Conservation (phyloP, 2,797 vertebrate species). For the Enteromius thamalakanensis region DNA sequence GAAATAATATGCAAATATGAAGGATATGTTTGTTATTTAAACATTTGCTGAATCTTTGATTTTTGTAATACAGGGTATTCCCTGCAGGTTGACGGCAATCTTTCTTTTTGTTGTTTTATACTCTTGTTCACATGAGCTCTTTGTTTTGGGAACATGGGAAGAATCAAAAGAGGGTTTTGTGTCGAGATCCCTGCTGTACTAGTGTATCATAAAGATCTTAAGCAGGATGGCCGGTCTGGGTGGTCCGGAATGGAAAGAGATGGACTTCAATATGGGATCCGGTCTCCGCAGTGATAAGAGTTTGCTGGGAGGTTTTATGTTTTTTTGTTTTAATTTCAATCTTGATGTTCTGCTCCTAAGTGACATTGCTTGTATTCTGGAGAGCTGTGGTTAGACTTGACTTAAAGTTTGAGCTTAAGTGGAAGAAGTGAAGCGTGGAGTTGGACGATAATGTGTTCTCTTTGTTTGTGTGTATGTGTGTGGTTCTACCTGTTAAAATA, state of each 20-base stretch:
- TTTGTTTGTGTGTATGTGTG: slow-evolving; percentile 1
- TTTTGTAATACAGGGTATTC: not conserved
- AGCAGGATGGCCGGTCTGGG: slow-evolving; percentile 51
- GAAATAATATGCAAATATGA: slow-evolving; percentile 13
- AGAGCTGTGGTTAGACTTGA: not conserved
- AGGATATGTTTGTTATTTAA: slow-evolving; percentile 24
- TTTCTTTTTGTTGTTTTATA: slow-evolving; percentile 22
- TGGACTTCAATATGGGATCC: slow-evolving; percentile 53
- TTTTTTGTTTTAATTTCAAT: slow-evolving; percentile 21
- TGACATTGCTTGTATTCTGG: slow-evolving; percentile 1
- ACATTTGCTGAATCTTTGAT: slow-evolving; percentile 11
- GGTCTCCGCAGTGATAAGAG: slow-evolving; percentile 38
- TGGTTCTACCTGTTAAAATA: not conserved
- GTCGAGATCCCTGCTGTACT: slow-evolving; percentile 49
- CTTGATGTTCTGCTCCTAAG: slow-evolving; percentile 27
- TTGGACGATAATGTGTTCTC: not conserved
- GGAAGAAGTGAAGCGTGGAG: slow-evolving; percentile 1
- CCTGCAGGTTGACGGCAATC: not conserved
- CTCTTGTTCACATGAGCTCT: slow-evolving; percentile 30
- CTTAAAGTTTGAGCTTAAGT: not conserved
- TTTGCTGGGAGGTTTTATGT: slow-evolving; percentile 24
- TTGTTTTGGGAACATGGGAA: slow-evolving; percentile 39
- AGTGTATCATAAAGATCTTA: slow-evolving; percentile 60
- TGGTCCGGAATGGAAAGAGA: slow-evolving; percentile 57
- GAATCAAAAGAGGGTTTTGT: slow-evolving; percentile 37